Base-by-base conservation (phyloP, 2,888 invertebrate genomes). In the Diarsia brunnea region DNA sequence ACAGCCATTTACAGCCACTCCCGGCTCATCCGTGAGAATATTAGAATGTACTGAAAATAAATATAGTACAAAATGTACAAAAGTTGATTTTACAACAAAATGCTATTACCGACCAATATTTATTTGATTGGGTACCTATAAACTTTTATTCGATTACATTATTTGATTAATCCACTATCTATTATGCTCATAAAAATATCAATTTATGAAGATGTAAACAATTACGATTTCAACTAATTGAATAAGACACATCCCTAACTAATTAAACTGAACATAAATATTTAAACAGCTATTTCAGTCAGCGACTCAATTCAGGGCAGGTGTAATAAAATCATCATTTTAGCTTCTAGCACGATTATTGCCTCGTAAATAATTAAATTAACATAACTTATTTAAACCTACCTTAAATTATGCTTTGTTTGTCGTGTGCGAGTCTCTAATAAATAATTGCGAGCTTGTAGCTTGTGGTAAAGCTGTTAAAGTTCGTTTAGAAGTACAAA, bases 301-400 rank as follows among this genome's bases (percentile, higher is more conserved):
- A 58, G 31, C 27, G 8, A 1, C 63, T 58, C 19, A 70, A 68
- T 53, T 67, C 70, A 31, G 47, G 27, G n/a, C 67, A 81, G 53
- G 67, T 81, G 31, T 53, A 69, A 78, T 82, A 55, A 67, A 78
- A 55, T 68, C 69, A 78, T 71, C 61, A 69, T 51, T 53, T 24
- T 24, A 58, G 27, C 45, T 65, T 2, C 24, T 31, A 45, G 14
- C 19, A 51, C 14, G 61, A 65, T 14, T 63, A n/a, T 3, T 14
- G 14, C 31, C 31, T 3, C 31, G 31, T 31, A 31, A n/a, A n/a
- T n/a, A n/a, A n/a, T n/a, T n/a, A n/a, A n/a, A n/a, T n/a, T n/a
- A n/a, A n/a, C n/a, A n/a, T n/a, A n/a, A n/a, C n/a, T n/a, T n/a
- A n/a, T n/a, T n/a, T n/a, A n/a, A n/a, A n/a, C n/a, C n/a, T 31